phyloP scores from a whole-genome alignment of 2,888 invertebrate genomes.

The Diarsia mendica region DNA sequence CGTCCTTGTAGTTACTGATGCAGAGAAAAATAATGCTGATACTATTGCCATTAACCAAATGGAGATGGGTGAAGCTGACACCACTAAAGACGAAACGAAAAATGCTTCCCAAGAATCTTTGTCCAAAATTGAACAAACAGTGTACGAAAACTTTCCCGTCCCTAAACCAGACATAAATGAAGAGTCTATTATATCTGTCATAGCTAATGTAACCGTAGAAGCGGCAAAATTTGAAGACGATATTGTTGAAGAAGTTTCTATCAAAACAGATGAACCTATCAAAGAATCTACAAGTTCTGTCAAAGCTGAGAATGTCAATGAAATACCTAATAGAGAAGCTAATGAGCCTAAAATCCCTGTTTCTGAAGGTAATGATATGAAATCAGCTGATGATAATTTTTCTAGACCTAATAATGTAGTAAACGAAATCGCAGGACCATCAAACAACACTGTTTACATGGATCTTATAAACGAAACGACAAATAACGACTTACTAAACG shows the following conservation, averaged over 20 bases:
- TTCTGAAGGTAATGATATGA: slow-evolving; percentile 48
- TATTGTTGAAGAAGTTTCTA: slow-evolving; percentile 7
- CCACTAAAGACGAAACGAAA: slow-evolving; percentile 2
- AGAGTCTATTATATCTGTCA: slow-evolving; percentile 37
- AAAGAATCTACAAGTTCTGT: background rate
- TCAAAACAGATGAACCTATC: background rate
- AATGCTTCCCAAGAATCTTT: slow-evolving; percentile 22
- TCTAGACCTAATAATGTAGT: slow-evolving; percentile 70
- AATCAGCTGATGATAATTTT: slow-evolving; percentile 53
- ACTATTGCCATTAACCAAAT: slow-evolving; percentile 15
- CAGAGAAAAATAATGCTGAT: slow-evolving; percentile 18
- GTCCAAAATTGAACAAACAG: slow-evolving; percentile 32
- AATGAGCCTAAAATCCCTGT: background rate
- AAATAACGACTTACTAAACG: slow-evolving; percentile 74
- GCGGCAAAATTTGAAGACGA: slow-evolving; percentile 37
- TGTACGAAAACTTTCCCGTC: slow-evolving; percentile 9
- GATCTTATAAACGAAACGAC: slow-evolving; percentile 81
- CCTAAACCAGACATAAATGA: slow-evolving; percentile 28
- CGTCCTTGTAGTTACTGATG: slow-evolving; percentile 27
- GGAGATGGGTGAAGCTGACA: slow-evolving; percentile 7
- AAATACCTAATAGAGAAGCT: slow-evolving; percentile 6
- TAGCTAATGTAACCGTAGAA: slow-evolving; percentile 33
- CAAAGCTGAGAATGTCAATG: slow-evolving; percentile 5
- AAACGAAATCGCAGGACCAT: slow-evolving; percentile 62
- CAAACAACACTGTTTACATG: slow-evolving; percentile 80